Evolutionary conservation across 2,797 vertebrate species (phyloP).

Genomic region (Leucoraja ocellata): DNA sequence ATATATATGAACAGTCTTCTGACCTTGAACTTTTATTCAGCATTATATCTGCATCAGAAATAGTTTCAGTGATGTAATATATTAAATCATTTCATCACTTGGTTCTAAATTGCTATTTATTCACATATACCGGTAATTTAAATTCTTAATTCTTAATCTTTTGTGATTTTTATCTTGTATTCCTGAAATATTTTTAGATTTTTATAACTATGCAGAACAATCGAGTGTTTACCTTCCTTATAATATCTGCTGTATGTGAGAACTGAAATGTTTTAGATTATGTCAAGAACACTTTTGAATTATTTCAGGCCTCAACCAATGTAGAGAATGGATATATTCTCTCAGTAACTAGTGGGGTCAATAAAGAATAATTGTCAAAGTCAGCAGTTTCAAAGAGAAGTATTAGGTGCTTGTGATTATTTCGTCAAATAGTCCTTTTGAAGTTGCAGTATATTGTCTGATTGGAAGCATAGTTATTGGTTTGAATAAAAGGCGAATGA

Average conservation of each 20-base stretch:
- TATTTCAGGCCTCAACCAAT: not conserved
- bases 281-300: not conserved
- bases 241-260: not conserved
- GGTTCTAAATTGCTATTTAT: slow-evolving; percentile 4
- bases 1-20: not conserved
- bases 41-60: not conserved
- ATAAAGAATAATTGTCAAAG: not conserved
- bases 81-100: not conserved
- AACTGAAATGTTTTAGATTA: not conserved
- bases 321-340: not conserved
- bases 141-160: not conserved
- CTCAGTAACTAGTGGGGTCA: not conserved
- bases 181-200: too few relatives aligned
- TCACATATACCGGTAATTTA: not conserved
- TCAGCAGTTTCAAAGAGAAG: not conserved
- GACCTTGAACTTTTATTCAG: not conserved
- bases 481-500: not conserved
- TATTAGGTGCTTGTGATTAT: not conserved
- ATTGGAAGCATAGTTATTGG: not conserved
- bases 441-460: not conserved
- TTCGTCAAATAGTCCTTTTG: not conserved
- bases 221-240: not conserved
- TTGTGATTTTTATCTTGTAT: not conserved
- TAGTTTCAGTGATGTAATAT: not conserved
- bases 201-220: not conserved